phyloP scores from a whole-genome alignment of 2,113 vertebrate species.

The Austrofundulus limnaeus region DNA sequence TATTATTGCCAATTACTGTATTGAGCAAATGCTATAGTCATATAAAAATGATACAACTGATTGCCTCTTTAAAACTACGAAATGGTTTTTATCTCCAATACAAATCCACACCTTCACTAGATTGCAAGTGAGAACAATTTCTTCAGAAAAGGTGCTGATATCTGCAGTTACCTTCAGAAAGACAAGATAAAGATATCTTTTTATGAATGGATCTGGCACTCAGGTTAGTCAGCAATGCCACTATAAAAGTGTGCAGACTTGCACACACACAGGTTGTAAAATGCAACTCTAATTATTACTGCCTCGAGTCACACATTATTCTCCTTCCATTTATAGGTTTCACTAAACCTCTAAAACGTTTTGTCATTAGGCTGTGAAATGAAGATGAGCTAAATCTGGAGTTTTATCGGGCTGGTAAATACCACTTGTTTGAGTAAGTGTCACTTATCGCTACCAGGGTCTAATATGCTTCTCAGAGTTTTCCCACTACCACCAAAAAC shows the following conservation, averaged over 20 bases:
- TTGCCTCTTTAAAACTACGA: too few relatives aligned
- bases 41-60: neutral
- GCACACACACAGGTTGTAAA: neutral
- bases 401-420: conserved; percentile 41
- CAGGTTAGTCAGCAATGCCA: neutral
- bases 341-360: conserved; percentile 33
- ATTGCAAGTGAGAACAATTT: neutral
- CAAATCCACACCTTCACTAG: conserved; percentile 3
- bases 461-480: conserved; percentile 33
- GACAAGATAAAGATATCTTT: neutral
- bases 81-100: neutral
- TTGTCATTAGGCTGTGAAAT: conserved; percentile 30
- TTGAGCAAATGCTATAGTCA: neutral
- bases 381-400: conserved; percentile 31
- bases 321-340: conserved; percentile 9
- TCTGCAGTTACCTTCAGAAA: conserved; percentile 8
- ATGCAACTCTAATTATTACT: neutral
- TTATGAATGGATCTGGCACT: conserved; percentile 20
- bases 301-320: neutral
- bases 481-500: conserved; percentile 40
- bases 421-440: conserved; percentile 37
- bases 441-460: conserved; percentile 41
- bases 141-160: neutral
- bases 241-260: conserved; percentile 13
- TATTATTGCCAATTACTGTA: too few relatives aligned